Evolutionary conservation across 2,797 vertebrate species (phyloP).

Genomic region (Silurus lanzhouensis): DNA sequence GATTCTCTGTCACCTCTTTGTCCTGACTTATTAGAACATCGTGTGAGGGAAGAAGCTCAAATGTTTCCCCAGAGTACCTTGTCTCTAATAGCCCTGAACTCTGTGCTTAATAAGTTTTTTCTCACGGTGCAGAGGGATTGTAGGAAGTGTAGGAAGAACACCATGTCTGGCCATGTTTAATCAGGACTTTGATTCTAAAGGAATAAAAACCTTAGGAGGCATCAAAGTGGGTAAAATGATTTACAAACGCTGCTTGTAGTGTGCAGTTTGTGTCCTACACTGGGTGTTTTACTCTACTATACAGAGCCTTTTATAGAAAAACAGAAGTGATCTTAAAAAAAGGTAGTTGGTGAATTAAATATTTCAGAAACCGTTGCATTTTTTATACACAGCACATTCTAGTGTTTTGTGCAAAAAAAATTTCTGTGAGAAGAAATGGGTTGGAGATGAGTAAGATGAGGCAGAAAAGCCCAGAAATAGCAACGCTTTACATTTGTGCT

Average conservation of each 20-base stretch:
- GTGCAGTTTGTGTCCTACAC: neutral
- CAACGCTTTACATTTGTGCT: neutral
- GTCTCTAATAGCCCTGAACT: neutral
- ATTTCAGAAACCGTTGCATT: neutral
- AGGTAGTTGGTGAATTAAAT: neutral
- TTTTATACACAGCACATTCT: neutral
- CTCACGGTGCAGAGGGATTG: neutral
- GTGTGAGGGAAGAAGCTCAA: neutral
- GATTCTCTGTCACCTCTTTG: conserved; percentile 6
- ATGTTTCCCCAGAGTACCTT: conserved; percentile 15
- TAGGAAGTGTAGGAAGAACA: neutral
- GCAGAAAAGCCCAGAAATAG: neutral
- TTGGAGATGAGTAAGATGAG: neutral
- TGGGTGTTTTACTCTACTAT: neutral
- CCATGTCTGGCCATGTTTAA: neutral
- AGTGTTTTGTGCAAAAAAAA: neutral
- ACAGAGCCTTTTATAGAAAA: neutral
- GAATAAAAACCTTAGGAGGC: neutral
- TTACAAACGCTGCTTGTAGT: neutral
- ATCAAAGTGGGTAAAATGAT: neutral
- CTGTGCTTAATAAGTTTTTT: neutral
- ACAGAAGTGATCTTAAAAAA: neutral
- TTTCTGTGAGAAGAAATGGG: neutral
- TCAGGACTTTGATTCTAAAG: neutral
- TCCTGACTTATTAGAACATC: conserved; percentile 15